Evolutionary conservation across 2,888 invertebrate species (phyloP).

Genomic region (Dendrolimus houi): DNA sequence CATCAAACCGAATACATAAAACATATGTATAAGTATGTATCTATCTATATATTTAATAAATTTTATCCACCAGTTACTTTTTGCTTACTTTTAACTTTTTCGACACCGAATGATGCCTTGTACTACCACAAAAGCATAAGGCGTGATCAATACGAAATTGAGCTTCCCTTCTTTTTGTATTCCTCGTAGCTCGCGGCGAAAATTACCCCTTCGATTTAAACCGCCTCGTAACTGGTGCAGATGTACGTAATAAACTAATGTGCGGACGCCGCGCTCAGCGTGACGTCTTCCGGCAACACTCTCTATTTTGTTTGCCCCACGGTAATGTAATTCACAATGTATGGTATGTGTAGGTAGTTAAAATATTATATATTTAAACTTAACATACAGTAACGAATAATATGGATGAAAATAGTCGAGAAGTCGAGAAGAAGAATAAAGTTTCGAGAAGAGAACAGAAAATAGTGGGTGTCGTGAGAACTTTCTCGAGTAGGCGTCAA

Average conservation of each 20-base stretch:
- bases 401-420: neutral
- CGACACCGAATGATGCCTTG: too few relatives aligned
- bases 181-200: conserved; percentile 47
- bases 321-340: conserved; percentile 2
- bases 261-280: conserved; percentile 43
- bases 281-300: conserved; percentile 51
- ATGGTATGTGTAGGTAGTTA: neutral
- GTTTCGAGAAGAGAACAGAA: conserved; percentile 9
- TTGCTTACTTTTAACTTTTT: too few relatives aligned
- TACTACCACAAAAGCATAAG: conserved; percentile 41
- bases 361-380: neutral
- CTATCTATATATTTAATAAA: too few relatives aligned
- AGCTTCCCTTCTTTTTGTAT: conserved; percentile 46
- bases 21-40: too few relatives aligned
- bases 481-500: conserved; percentile 39
- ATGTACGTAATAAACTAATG: conserved; percentile 53
- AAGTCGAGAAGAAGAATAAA: too few relatives aligned
- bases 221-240: conserved; percentile 52
- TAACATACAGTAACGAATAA: neutral
- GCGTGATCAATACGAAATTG: conserved; percentile 54
- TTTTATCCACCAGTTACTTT: too few relatives aligned
- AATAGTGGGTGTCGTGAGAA: conserved; percentile 43
- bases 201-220: conserved; percentile 55
- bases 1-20: too few relatives aligned
- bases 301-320: conserved; percentile 5